Evolutionary conservation across 2,888 invertebrate genomes (phyloP), one percentile per base, ranked within the genome.

Genomic region (Hirtodrosophila histrioides): DNA sequence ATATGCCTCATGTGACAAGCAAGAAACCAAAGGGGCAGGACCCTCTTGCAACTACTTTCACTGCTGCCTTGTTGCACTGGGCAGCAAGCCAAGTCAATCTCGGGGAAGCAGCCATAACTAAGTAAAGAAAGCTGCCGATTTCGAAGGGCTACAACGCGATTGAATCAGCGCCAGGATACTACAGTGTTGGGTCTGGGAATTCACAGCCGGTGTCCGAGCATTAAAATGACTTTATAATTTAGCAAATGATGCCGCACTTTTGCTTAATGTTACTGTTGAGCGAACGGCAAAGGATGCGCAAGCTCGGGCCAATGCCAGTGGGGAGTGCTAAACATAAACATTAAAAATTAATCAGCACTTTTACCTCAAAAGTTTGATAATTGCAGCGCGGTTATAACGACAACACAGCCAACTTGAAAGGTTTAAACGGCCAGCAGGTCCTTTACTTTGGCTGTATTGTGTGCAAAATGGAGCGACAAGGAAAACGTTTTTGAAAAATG

Each of bases 301-400:
- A 11, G 23, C 37, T 44, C 29, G 23, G 33, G 33, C 45, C 45
- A 39, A 9, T 11, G 51, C 43, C 45, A 29, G 29, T 46, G 44
- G 40, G 37, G 41, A 33, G 33, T 43, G 67, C 55, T 70, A 77
- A 77, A 80, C 78, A 86, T 86, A 88, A 85, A 79, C 76, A 88
- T 87, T 87, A 87, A 88, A 88, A 80, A 88, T 87, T 87, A 87
- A 87, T 88, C 88, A 88, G 83, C 88, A 86, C 88, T 86, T 87
- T 75, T 77, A 66, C 60, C 71, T 72, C 69, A 54, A 78, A 82
- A 85, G 69, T 83, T 87, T 85, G 78, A 83, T 86, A 80, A 86
- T 86, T 84, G 86, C 75, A 44, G 61, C 37, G 55, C 58, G 43
- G 57, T 49, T 27, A 37, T 50, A 72, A 63, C 58, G 65, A 58